phyloP scores from a whole-genome alignment of 2,888 invertebrate genomes.

The Xylota sylvarum region DNA sequence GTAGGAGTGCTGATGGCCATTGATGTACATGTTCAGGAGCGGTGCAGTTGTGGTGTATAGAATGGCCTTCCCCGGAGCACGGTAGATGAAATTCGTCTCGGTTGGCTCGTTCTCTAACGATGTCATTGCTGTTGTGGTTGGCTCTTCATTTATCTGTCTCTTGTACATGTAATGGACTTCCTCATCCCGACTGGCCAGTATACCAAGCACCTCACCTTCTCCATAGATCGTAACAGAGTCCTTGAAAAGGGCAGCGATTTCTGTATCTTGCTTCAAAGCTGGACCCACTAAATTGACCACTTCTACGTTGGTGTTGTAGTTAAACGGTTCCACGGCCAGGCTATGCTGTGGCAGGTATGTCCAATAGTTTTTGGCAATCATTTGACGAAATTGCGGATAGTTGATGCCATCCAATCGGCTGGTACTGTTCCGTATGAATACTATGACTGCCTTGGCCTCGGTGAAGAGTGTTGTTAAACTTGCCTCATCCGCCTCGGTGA shows the following conservation, averaged over 20 bases:
- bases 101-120: constrained; percentile 81
- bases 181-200: constrained; percentile 85
- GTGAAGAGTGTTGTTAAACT: constrained; percentile 86
- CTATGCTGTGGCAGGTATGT: constrained; percentile 87
- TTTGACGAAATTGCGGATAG: constrained; percentile 86
- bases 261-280: constrained; percentile 87
- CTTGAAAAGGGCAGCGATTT: constrained; percentile 87
- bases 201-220: constrained; percentile 86
- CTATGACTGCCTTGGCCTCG: constrained; percentile 86
- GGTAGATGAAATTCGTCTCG: constrained; percentile 86
- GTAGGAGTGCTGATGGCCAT: constrained; percentile 3
- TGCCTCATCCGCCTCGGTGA: constrained; percentile 86
- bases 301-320: constrained; percentile 87
- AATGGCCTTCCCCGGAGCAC: constrained; percentile 86
- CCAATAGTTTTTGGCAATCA: constrained; percentile 86
- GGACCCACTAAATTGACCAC: constrained; percentile 86
- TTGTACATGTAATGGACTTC: constrained; percentile 82
- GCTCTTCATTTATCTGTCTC: constrained; percentile 79
- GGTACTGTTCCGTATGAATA: constrained; percentile 87
- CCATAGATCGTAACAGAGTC: constrained; percentile 87
- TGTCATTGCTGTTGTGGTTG: constrained; percentile 82
- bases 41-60: constrained; percentile 86
- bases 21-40: constrained; percentile 82
- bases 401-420: constrained; percentile 86
- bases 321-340: constrained; percentile 87